These are phyloP conservation scores for Nothocercus julius DNA, from an alignment of 2,113 vertebrate genomes.

Conservation along the genomic window DNA sequence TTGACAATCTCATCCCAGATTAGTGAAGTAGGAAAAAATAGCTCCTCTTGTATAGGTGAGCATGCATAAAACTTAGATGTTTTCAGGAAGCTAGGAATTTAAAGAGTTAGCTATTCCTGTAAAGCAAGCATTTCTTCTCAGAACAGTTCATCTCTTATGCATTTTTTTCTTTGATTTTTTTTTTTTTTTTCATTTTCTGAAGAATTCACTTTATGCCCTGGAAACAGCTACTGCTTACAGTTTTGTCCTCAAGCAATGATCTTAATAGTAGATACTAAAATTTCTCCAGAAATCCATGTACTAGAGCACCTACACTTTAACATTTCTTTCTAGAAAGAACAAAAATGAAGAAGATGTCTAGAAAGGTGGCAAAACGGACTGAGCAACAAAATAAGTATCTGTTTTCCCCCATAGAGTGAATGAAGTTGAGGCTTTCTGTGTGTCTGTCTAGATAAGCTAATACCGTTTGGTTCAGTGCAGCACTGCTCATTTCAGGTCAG, in stretches of 20 bases:
- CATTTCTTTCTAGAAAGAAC: neutral
- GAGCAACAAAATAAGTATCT: neutral
- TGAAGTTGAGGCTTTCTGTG: neutral
- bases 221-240: neutral
- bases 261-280: slow-evolving; percentile 20
- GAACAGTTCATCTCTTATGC: neutral
- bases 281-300: neutral
- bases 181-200: neutral
- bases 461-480: neutral
- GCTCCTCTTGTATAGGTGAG: neutral
- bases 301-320: neutral
- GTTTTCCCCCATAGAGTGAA: neutral
- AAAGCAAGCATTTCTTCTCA: neutral
- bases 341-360: neutral
- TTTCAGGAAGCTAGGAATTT: slow-evolving; percentile 20
- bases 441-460: neutral
- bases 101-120: neutral
- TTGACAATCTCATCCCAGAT: neutral
- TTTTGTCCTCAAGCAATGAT: slow-evolving; percentile 30
- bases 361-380: neutral
- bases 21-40: neutral
- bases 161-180: slow-evolving; percentile 1
- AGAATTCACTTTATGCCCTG: slow-evolving; percentile 12
- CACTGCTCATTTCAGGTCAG: neutral
- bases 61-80: neutral